These are phyloP conservation scores for Andrena haemorrhoa DNA, from an alignment of 2,888 invertebrate genomes.

Conservation along the genomic window DNA sequence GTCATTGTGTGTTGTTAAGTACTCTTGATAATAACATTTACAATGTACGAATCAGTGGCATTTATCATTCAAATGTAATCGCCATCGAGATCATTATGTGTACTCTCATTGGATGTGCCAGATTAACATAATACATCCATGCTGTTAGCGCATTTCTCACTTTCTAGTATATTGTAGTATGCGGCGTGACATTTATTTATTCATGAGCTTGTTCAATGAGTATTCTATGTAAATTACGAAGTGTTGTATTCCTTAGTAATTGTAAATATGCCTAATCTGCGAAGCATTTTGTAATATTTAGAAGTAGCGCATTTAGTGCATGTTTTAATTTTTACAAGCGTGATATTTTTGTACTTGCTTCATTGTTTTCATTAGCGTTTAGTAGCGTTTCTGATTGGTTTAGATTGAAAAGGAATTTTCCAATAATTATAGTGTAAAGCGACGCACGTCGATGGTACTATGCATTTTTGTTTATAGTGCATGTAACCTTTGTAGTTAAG, in stretches of 20 bases:
- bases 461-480: constrained; percentile 5
- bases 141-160: constrained; percentile 54
- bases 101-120: constrained; percentile 16
- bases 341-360: background rate
- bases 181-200: constrained; percentile 38
- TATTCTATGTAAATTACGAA: constrained; percentile 27
- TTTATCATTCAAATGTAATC: constrained; percentile 23
- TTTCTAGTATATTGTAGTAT: constrained; percentile 25
- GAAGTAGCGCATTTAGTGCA: constrained; percentile 18
- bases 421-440: constrained; percentile 12
- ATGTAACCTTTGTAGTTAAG: constrained; percentile 22
- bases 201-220: constrained; percentile 40
- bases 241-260: constrained; percentile 17
- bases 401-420: background rate
- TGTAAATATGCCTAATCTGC: constrained; percentile 21
- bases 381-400: background rate
- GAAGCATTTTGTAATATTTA: constrained; percentile 19
- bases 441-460: background rate
- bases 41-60: constrained; percentile 8
- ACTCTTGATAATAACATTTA: constrained; percentile 15
- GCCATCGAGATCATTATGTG: constrained; percentile 8
- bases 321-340: constrained; percentile 1
- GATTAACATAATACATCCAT: constrained; percentile 58
- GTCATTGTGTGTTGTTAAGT: constrained; percentile 21
- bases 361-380: background rate